These are phyloP conservation scores for Heliconius congener DNA, from an alignment of 1,140 invertebrate species.

Conservation along the genomic window DNA sequence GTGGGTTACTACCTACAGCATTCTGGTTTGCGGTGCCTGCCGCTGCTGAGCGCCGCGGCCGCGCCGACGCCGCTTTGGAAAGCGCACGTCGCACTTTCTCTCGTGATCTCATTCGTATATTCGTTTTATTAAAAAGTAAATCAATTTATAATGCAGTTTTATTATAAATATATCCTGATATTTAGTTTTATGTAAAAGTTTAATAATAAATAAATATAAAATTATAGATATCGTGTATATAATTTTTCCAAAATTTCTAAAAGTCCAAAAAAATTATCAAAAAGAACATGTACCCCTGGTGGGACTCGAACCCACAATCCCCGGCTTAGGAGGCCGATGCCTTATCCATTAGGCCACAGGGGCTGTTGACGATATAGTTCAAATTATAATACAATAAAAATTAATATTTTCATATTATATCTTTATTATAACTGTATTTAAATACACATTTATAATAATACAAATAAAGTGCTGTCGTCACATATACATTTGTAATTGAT, in stretches of 20 bases:
- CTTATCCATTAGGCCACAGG: conserved; percentile 14
- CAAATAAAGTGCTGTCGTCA: no score
- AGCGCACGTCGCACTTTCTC: conserved; percentile 48
- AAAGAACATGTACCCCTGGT: not conserved
- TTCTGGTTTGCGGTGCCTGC: conserved; percentile 56
- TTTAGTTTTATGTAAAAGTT: no score
- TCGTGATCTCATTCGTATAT: conserved; percentile 51
- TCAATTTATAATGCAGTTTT: not conserved
- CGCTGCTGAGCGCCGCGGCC: conserved; percentile 51
- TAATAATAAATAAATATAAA: no score
- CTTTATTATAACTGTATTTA: not conserved
- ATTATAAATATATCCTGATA: not conserved
- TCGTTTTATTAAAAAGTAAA: conserved; percentile 31
- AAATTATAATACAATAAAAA: not conserved
- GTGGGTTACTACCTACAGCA: conserved; percentile 65
- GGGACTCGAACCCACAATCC: conserved; percentile 14
- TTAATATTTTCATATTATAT: not conserved
- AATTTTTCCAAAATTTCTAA: not conserved
- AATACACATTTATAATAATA: not conserved
- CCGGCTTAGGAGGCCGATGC: conserved; percentile 14
- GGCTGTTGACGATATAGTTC: accelerated
- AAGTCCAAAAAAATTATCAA: not conserved
- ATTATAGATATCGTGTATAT: no score
- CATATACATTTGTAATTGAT: not conserved
- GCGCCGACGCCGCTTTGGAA: conserved; percentile 39